Evolutionary conservation across 2,797 vertebrate species (phyloP).

Genomic region (Chrosomus eos): DNA sequence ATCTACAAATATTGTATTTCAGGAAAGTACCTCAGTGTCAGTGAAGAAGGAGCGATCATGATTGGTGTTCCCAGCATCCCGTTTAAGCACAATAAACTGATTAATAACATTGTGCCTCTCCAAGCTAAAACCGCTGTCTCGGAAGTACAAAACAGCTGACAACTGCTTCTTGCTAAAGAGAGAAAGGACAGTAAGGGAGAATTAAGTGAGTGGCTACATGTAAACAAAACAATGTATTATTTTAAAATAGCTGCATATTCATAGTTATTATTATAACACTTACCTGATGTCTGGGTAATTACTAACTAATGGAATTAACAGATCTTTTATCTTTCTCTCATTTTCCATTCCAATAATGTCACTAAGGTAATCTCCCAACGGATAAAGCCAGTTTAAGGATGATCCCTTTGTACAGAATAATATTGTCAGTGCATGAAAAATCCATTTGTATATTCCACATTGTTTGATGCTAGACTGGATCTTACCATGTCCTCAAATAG

Average conservation of each 20-base stretch:
- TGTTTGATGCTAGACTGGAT: background rate
- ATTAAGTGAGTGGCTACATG: background rate
- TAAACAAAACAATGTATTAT: background rate
- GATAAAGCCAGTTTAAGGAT: conserved; percentile 49
- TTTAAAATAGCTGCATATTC: background rate
- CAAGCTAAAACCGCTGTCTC: conserved; percentile 41
- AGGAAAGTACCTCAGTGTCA: conserved; percentile 45
- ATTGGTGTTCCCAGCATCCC: conserved; percentile 5
- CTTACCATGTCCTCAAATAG: conserved; percentile 74
- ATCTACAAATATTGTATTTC: background rate
- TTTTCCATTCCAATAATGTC: conserved; percentile 48
- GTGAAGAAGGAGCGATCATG: conserved; percentile 42
- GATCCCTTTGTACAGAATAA: conserved; percentile 47
- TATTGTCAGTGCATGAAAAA: background rate
- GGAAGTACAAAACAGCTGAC: conserved; percentile 52
- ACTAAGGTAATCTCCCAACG: conserved; percentile 50
- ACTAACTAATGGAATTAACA: conserved; percentile 45
- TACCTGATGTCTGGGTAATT: conserved; percentile 59
- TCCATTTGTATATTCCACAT: background rate
- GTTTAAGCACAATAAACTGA: conserved; percentile 43
- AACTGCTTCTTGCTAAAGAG: conserved; percentile 55
- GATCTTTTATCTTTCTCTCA: conserved; percentile 49
- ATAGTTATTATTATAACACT: background rate
- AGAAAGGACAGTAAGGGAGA: background rate
- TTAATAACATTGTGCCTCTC: conserved; percentile 18